Base-by-base conservation (phyloP, 2,888 invertebrate genomes). In the Melolontha melolontha region DNA sequence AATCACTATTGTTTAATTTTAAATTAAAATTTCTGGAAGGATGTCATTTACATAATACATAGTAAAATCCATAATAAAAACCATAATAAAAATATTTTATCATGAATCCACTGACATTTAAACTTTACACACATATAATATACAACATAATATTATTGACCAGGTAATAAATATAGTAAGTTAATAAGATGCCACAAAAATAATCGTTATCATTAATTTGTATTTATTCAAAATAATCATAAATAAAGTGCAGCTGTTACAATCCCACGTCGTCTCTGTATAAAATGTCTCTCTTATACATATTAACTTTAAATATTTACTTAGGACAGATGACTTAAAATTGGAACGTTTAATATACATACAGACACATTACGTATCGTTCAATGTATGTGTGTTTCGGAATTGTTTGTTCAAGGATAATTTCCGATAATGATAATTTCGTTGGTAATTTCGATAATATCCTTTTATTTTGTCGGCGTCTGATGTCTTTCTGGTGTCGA, bases 161-260 rank as follows among this genome's bases (percentile, higher is more conserved):
- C 34, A 34, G 2, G 34, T 34, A 34, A 34, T 34, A 34, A 34
- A 34, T 34, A 34, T 34, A 34, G 63, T 50, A 11, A 44, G 49
- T 64, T 63, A 68, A 68, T 70, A 47, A 62, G 70, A 67, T 66
- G 63, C 68, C 34, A 34, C 4, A 47, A 47, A 62, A 62, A 62
- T 62, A 70, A 71, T 72, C 72, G 69, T 73, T 72, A 70, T 71
- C 69, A 65, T 69, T 70, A 67, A 65, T 73, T 69, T 70, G 67
- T 72, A 71, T 72, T 71, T 73, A 67, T 73, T 72, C 68, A 71
- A 72, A 68, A 55, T 68, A 62, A 62, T 67, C 65, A 64, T 70
- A 67, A 71, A 65, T 70, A 71, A 71, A 67, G 71, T 70, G 72
- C 74, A 74, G 74, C 74, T 74, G 74, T 71, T 69, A 62, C 49